A percentile compares a stretch with the other conserved stretches of the same genome.
Conservation (phyloP, 2,888 invertebrate species). For the Andrena minutula region DNA sequence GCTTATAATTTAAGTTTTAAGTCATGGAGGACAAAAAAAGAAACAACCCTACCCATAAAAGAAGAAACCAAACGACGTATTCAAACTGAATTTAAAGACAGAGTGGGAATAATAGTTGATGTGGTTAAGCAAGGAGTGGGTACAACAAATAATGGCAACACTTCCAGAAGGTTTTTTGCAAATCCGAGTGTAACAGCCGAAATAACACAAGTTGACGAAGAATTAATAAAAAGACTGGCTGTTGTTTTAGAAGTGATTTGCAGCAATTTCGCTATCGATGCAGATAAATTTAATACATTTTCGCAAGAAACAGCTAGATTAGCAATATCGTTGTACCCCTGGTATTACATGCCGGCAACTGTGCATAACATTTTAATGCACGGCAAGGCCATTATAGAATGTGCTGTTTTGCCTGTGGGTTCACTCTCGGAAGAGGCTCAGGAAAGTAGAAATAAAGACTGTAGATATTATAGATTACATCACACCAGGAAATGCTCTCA, state of each 20-base stretch:
- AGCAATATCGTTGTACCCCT: neutral
- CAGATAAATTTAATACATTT: neutral
- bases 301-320: neutral
- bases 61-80: neutral
- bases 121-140: conserved; percentile 1
- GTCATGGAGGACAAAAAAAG: neutral
- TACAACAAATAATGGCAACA: conserved; percentile 8
- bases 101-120: neutral
- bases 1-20: neutral
- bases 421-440: too few relatives aligned
- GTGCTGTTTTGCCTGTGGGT: too few relatives aligned
- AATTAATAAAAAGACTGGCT: neutral
- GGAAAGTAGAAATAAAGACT: too few relatives aligned
- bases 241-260: neutral
- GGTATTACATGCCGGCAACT: too few relatives aligned
- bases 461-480: too few relatives aligned
- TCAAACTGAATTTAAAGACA: neutral
- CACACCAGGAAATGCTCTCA: too few relatives aligned
- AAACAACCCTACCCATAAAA: neutral
- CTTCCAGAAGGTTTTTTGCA: neutral
- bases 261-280: neutral
- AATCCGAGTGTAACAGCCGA: neutral
- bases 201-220: neutral
- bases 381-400: too few relatives aligned
- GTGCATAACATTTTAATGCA: too few relatives aligned